Conservation (phyloP, 2,888 invertebrate species). For the Caenorhabditis virilis region DNA sequence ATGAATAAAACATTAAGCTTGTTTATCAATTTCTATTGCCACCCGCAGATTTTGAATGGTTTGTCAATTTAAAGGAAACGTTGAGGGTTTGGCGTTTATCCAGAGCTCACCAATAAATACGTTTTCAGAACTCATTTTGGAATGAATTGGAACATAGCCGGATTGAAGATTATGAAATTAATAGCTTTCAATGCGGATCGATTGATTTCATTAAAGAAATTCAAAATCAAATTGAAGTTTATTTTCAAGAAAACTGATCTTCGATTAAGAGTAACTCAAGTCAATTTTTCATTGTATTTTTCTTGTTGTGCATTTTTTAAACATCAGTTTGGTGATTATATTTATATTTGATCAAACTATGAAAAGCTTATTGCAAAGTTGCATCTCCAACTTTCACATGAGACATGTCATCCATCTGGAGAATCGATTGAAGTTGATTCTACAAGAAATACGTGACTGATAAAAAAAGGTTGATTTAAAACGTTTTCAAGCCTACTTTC, state of each 20-base stretch:
- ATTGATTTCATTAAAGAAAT: conserved; percentile 21
- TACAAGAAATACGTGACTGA: conserved; percentile 21
- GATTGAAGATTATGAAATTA: conserved; percentile 12
- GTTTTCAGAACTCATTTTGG: conserved; percentile 21
- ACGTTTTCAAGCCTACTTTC: conserved; percentile 49
- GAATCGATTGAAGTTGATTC: conserved; percentile 63
- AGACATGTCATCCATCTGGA: conserved; percentile 61
- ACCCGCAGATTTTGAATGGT: conserved; percentile 19
- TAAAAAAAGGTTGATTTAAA: background rate
- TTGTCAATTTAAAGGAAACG: conserved; percentile 14
- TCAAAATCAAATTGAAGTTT: conserved; percentile 15
- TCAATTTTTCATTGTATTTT: too few species aligned
- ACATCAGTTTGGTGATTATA: too few species aligned
- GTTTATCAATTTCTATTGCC: conserved; percentile 30
- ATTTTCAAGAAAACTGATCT: conserved; percentile 2
- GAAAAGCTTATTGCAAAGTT: conserved; percentile 17
- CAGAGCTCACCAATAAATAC: background rate
- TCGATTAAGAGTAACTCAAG: background rate
- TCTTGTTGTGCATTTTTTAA: too few species aligned
- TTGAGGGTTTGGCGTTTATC: conserved; percentile 3
- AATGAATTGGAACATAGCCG: conserved; percentile 12
- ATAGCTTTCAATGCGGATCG: conserved; percentile 27
- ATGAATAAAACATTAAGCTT: conserved; percentile 4
- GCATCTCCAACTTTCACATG: conserved; percentile 30
- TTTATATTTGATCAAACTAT: too few species aligned